phyloP scores from a whole-genome alignment of 2,113 vertebrate species.

The Chloebia gouldiae region DNA sequence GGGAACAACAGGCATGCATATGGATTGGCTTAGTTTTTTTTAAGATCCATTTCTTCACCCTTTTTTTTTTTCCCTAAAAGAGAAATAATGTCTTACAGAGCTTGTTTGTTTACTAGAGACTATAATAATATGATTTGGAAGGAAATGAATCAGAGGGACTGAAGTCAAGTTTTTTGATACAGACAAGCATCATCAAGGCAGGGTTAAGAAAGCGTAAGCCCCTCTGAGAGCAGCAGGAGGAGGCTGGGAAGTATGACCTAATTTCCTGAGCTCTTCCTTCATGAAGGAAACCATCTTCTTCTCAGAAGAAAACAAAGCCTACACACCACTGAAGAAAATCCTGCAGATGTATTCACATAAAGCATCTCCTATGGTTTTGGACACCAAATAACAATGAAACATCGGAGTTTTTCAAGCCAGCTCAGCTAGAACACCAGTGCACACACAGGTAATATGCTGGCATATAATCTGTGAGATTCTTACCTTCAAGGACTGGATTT shows the following conservation, averaged over 20 bases:
- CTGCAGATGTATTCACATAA: not conserved
- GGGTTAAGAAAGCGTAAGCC: not conserved
- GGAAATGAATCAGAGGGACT: conserved; percentile 22
- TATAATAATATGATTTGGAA: not conserved
- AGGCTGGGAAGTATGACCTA: not conserved
- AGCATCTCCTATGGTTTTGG: not conserved
- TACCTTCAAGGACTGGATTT: conserved; percentile 98
- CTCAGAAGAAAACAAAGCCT: not conserved
- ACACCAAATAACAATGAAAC: not conserved
- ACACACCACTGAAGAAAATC: not conserved
- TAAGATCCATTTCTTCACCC: not conserved
- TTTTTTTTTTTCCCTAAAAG: not conserved
- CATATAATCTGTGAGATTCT: not conserved
- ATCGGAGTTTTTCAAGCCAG: not conserved
- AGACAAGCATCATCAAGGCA: not conserved
- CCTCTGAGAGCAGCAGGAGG: not conserved
- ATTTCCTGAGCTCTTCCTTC: not conserved
- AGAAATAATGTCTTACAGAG: conserved; percentile 13
- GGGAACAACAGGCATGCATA: not conserved
- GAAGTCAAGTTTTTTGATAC: not conserved
- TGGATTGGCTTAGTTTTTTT: not conserved
- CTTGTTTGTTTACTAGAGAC: conserved; percentile 17
- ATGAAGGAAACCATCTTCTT: not conserved
- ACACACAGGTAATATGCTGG: fast-evolving
- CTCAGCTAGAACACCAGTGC: not conserved